Evolutionary conservation across 2,113 vertebrate species (phyloP), one percentile per base, ranked within the genome.

Genomic region (Melozone crissalis): DNA sequence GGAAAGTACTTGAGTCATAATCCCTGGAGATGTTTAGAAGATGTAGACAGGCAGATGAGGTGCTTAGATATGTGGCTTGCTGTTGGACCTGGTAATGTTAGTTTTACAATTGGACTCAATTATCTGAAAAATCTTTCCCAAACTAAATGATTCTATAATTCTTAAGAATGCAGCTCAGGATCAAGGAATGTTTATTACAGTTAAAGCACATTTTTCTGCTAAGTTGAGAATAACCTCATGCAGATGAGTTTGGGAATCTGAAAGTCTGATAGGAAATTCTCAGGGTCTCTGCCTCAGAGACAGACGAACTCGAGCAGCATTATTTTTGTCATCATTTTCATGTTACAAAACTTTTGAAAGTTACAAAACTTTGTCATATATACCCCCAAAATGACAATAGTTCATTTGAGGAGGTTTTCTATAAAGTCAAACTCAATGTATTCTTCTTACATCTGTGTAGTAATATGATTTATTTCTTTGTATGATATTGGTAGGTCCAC

Each of bases 221-320:
- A 37, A n/a, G 2, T 3, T 62, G 58, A 62, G 33, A 59, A 51
- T 72, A 68, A 52, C 2, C 13, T 46, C 35, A 23, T 51, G 33
- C 9, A 57, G 55, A 46, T 52, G 9, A 30, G 5, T 11, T 16
- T 86, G 27, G 15, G 26, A 93, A 87, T 7, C 5, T 22, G 15
- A 57, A 71, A 71, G 5, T 65, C 10, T 35, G 49, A 21, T 43
- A 44, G 20, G 7, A 72, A 67, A 13, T 80, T 73, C 7, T 8
- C 11, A 37, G 9, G 4, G 15, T 58, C n/a, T 63, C 47, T 76
- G 24, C 16, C 27, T 86, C 41, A 80, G 51, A 73, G 55, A 21
- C 9, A 35, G 21, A 71, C 2, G 2, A 24, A 39, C 13, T 46
- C 0, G 0, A 46, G 8, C 9, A 46, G 7, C 11, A 22, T 39